A percentile compares a stretch with the other conserved stretches of the same genome.
Evolutionary conservation across 2,888 invertebrate genomes (phyloP).

Genomic region (Coenonympha arcania): DNA sequence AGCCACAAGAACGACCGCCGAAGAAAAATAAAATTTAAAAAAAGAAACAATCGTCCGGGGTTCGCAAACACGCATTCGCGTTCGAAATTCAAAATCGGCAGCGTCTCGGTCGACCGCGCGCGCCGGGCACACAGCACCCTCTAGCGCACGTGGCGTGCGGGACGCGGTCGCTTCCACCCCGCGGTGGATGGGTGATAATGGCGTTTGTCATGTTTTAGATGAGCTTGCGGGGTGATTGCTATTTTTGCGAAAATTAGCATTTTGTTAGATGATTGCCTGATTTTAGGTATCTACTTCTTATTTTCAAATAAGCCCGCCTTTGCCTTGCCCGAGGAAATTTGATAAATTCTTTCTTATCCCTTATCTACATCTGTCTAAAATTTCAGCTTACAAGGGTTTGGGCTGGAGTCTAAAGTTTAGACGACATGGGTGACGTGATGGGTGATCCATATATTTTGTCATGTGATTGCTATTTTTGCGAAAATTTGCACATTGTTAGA

Average conservation of each 20-base stretch:
- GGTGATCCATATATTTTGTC: slow-evolving; percentile 23
- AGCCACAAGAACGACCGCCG: background rate
- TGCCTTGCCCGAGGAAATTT: too few species aligned
- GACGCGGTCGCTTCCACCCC: slow-evolving; percentile 44
- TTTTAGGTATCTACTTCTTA: background rate
- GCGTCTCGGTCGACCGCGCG: slow-evolving; percentile 51
- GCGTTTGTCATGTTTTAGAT: slow-evolving; percentile 5
- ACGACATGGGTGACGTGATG: too few species aligned
- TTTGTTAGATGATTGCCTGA: background rate
- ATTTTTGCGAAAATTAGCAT: too few species aligned
- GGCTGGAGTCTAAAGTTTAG: too few species aligned
- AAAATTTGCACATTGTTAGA: too few species aligned
- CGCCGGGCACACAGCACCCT: slow-evolving; percentile 58
- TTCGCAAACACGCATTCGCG: slow-evolving; percentile 9
- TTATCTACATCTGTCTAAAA: too few species aligned
- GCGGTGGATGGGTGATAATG: slow-evolving; percentile 27
- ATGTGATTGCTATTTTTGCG: background rate
- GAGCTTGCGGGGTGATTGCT: background rate
- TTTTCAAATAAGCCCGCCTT: background rate
- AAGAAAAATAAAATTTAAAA: background rate
- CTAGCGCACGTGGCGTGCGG: slow-evolving; percentile 60
- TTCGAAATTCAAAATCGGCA: slow-evolving; percentile 31
- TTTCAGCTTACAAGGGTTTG: too few species aligned
- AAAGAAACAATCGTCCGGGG: slow-evolving; percentile 3
- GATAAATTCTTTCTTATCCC: too few species aligned